Evolutionary conservation across 2,113 vertebrate genomes (phyloP).

Genomic region (Thryonomys swinderianus): DNA sequence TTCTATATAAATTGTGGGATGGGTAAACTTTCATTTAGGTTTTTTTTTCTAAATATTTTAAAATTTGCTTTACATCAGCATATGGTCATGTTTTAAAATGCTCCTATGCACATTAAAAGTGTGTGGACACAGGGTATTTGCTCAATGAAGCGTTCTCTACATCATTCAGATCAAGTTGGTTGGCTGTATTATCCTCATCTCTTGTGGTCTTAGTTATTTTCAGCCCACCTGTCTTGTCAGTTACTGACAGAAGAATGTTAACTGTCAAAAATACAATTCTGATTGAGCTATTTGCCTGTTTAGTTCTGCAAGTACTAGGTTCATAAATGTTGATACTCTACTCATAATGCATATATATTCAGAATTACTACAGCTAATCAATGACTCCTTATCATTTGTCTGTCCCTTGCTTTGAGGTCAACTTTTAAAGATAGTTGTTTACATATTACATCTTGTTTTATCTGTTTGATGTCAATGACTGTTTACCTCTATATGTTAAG

Average conservation of each 20-base stretch:
- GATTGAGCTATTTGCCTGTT: slow-evolving; percentile 27
- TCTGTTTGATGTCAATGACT: not conserved
- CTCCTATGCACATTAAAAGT: slow-evolving; percentile 1
- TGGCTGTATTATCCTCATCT: not conserved
- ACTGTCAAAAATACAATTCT: slow-evolving; percentile 3
- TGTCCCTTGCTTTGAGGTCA: slow-evolving; percentile 15
- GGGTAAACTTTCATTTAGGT: not conserved
- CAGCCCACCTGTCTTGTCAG: not conserved
- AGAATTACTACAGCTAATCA: not conserved
- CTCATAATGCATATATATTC: not conserved
- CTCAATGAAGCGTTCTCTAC: not conserved
- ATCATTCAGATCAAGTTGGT: not conserved
- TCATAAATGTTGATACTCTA: not conserved
- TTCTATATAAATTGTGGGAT: not conserved
- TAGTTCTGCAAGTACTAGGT: not conserved
- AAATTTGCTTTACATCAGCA: not conserved
- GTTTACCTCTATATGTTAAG: not conserved
- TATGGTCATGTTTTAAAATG: not conserved
- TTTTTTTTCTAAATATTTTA: not conserved
- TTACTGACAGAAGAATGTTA: slow-evolving; percentile 29
- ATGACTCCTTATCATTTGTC: not conserved
- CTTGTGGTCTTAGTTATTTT: not conserved
- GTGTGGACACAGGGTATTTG: not conserved
- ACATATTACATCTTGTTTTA: not conserved
- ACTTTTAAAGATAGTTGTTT: not conserved